Conservation (phyloP, 2,797 vertebrate species). For the Loriculus beryllinus region DNA sequence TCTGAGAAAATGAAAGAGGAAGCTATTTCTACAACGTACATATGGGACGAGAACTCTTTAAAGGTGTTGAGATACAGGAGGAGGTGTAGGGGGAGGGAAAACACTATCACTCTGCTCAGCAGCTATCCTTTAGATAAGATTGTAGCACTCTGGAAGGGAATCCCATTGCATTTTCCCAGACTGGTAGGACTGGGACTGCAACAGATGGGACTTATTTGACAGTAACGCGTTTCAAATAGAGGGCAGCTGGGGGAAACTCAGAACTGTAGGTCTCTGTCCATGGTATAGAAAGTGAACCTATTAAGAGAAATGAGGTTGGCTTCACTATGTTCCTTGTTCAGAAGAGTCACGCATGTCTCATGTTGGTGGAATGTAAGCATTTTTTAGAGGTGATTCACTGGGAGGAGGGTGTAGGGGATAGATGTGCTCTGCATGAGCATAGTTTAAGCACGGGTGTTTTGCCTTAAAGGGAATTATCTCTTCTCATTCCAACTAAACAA, state of each 20-base stretch:
- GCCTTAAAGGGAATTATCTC: background rate
- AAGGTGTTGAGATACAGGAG: background rate
- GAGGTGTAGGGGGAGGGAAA: background rate
- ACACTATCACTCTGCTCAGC: background rate
- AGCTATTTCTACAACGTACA: background rate
- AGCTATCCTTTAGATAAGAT: background rate
- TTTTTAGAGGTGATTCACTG: conserved; percentile 48
- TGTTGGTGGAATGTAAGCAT: conserved; percentile 39
- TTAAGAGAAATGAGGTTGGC: background rate
- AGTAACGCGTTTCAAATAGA: background rate
- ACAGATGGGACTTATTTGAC: background rate
- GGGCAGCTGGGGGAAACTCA: background rate
- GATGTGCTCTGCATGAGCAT: background rate
- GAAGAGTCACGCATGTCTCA: background rate
- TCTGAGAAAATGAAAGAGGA: background rate
- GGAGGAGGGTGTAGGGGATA: background rate
- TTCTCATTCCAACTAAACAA: background rate
- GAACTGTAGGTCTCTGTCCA: conserved; percentile 42
- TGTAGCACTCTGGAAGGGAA: background rate
- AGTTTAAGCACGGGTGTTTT: background rate
- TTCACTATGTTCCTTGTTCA: background rate
- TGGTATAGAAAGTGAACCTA: conserved; percentile 28
- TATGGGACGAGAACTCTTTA: background rate
- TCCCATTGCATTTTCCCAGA: background rate
- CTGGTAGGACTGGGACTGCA: background rate